Base-by-base conservation (phyloP, 2,797 vertebrate species). In the Liparis tanakae region DNA sequence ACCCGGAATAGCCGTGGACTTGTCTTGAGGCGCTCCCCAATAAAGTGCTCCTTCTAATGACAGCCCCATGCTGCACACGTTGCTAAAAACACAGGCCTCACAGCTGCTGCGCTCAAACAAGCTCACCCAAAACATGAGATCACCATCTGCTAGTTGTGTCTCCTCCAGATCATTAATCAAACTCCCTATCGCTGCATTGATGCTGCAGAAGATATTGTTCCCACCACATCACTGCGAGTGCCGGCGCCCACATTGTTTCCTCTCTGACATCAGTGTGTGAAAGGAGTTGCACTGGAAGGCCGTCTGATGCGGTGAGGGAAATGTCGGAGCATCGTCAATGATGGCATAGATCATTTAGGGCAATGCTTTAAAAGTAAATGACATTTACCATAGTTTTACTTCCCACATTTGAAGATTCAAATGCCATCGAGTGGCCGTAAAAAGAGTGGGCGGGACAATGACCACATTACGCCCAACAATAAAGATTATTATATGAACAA, bases 111-210 rank as follows among this genome's bases (percentile, higher is more conserved):
- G 17, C 83, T 88, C 64, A 59, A 76, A 87, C 86, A 71, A 70
- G 70, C 81, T 70, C 79, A 80, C 74, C 73, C 83, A 87, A 91
- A 89, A 88, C 89, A 84, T 74, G 73, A 88, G 83, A 87, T 90
- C 89, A 85, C 87, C 91, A 92, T 91, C 91, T 91, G 91, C 82
- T 89, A 78, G 87, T 79, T 73, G 73, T 72, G 82, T 88, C 82
- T 91, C 82, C 78, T 86, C 57, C 68, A 83, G 87, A 79, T 91
- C 92, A 88, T 93, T 91, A 92, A 95, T 95, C 94, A 94, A 87
- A 91, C 71, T 78, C 76, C 73, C 44, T 63, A 87, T 91, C 78
- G 55, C 82, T 70, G 72, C 83, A 71, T 68, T 70, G 79, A 88
- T 87, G 81, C 80, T 67, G 64, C 14, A 34, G 78, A 74, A 81